Evolutionary conservation across 1,140 invertebrate genomes (phyloP).

Genomic region (Scaptodrosophila lebanonensis): DNA sequence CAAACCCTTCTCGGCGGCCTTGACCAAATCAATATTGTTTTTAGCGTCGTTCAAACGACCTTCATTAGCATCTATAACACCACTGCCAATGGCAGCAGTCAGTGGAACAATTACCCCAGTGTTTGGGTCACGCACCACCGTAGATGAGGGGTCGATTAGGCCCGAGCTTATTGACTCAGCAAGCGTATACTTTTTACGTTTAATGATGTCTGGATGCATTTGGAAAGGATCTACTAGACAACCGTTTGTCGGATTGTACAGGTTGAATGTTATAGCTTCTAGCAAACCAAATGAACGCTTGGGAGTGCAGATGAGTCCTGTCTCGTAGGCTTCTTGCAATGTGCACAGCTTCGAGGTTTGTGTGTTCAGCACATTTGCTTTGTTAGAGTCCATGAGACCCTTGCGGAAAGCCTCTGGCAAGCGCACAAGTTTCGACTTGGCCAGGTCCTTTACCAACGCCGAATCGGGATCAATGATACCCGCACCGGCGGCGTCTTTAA

Average conservation of each 20-base stretch:
- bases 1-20: constrained; percentile 91
- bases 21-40: constrained; percentile 87
- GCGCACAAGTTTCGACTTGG: constrained; percentile 88
- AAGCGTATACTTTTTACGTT: constrained; percentile 83
- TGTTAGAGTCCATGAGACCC: constrained; percentile 91
- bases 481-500: constrained; percentile 89
- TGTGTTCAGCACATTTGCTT: constrained; percentile 89
- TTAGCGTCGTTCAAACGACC: constrained; percentile 84
- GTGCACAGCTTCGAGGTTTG: constrained; percentile 88
- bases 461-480: constrained; percentile 93
- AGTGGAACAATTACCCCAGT: constrained; percentile 86
- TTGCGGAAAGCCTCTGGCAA: constrained; percentile 90
- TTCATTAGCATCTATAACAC: constrained; percentile 85
- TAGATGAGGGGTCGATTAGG: constrained; percentile 90
- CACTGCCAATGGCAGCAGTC: constrained; percentile 86
- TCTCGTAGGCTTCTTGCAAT: constrained; percentile 85
- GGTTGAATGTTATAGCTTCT: constrained; percentile 87
- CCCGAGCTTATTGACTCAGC: constrained; percentile 86
- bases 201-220: constrained; percentile 82
- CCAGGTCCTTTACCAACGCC: constrained; percentile 90
- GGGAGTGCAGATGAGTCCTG: constrained; percentile 85
- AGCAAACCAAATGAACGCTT: constrained; percentile 87
- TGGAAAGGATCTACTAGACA: constrained; percentile 88
- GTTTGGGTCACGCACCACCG: constrained; percentile 88
- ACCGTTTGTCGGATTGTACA: constrained; percentile 89